Evolutionary conservation across 2,113 vertebrate genomes (phyloP).

Genomic region (Macrotis lagotis): DNA sequence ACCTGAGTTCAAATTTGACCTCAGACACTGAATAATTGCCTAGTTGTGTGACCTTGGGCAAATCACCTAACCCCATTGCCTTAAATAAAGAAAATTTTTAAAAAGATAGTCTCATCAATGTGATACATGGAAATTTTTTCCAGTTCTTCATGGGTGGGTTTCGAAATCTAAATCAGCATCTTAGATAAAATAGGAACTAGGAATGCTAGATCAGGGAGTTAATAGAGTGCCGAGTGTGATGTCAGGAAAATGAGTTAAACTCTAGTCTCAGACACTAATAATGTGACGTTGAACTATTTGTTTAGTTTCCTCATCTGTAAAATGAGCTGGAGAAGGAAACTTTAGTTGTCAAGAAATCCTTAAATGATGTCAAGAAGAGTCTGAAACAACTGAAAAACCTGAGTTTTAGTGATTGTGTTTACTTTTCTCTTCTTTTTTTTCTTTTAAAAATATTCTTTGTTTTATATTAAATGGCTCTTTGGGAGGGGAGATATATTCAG

Average conservation of each 20-base stretch:
- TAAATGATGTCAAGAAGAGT: background rate
- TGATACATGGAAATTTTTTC: background rate
- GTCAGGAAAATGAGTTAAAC: too few species aligned
- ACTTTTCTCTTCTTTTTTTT: background rate
- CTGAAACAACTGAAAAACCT: background rate
- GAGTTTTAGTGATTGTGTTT: background rate
- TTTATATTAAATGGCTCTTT: background rate
- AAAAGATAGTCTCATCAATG: background rate
- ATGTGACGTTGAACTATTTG: background rate
- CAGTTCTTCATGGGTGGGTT: too few species aligned
- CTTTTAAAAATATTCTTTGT: background rate
- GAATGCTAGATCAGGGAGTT: background rate
- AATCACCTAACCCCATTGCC: too few species aligned
- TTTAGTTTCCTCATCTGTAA: background rate
- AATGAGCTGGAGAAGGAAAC: background rate
- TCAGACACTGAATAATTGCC: too few species aligned
- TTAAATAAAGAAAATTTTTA: too few species aligned
- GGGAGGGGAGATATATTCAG: background rate
- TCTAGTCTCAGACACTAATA: background rate
- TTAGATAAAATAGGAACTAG: background rate
- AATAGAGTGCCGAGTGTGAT: too few species aligned
- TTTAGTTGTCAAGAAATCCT: background rate
- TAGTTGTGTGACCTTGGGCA: too few species aligned
- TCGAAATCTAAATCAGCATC: background rate
- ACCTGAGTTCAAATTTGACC: too few species aligned